phyloP scores from a whole-genome alignment of 2,113 vertebrate species.

The Gopherus flavomarginatus region DNA sequence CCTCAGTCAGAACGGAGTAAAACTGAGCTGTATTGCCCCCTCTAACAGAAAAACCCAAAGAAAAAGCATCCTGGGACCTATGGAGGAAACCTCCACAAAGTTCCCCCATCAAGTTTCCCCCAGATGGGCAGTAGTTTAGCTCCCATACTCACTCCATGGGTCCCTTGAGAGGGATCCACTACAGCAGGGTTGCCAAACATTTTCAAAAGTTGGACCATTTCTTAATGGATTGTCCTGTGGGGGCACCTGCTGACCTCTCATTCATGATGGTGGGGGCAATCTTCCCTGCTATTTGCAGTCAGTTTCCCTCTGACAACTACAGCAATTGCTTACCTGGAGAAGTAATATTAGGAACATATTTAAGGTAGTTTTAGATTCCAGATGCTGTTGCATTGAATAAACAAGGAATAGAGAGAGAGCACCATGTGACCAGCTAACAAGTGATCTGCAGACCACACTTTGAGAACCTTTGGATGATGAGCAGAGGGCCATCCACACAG shows the following conservation, averaged over 20 bases:
- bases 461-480: neutral
- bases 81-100: neutral
- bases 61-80: neutral
- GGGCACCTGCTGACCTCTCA: neutral
- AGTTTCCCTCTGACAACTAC: neutral
- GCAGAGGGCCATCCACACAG: neutral
- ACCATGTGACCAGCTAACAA: neutral
- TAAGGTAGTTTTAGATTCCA: no score
- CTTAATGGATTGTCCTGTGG: neutral
- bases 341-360: neutral
- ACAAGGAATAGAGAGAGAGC: accelerated
- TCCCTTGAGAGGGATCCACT: no score
- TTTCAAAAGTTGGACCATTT: no score
- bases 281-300: neutral
- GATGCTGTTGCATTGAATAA: neutral
- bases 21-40: neutral
- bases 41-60: neutral
- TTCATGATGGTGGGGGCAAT: no score
- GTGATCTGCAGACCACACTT: neutral
- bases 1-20: neutral
- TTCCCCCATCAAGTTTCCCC: no score
- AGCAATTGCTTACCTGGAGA: neutral
- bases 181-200: no score
- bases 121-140: no score
- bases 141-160: no score